phyloP scores from a whole-genome alignment of 1,140 invertebrate species.

The Drosophila orosa region DNA sequence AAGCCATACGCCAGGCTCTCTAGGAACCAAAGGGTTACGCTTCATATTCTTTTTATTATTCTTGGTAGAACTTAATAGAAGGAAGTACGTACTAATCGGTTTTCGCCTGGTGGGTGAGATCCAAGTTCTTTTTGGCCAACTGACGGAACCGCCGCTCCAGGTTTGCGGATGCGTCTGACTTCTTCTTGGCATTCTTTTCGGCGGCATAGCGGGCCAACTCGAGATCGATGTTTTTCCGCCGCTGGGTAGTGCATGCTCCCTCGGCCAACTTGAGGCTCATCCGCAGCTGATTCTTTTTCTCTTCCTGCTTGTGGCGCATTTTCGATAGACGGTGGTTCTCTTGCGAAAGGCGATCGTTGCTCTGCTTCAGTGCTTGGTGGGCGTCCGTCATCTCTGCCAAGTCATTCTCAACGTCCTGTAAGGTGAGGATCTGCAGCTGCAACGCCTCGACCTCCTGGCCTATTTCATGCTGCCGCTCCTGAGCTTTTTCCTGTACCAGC shows the following conservation, averaged over 20 bases:
- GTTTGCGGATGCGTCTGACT: constrained; percentile 1
- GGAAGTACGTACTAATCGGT: constrained; percentile 21
- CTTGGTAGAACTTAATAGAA: too few species aligned
- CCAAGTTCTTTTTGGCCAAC: constrained; percentile 46
- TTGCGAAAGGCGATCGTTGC: constrained; percentile 4
- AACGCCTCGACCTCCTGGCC: constrained; percentile 29
- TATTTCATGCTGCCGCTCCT: constrained; percentile 68
- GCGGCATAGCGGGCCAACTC: not conserved
- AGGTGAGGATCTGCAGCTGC: not conserved
- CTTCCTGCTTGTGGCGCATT: not conserved
- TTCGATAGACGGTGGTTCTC: constrained; percentile 25
- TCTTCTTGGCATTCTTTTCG: constrained; percentile 37
- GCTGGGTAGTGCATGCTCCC: not conserved
- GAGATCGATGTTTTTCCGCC: not conserved
- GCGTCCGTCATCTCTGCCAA: not conserved
- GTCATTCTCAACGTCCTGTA: not conserved
- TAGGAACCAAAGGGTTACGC: too few species aligned
- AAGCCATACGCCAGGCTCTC: too few species aligned
- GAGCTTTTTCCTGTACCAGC: constrained; percentile 87
- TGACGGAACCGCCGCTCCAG: constrained; percentile 46
- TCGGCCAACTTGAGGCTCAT: not conserved
- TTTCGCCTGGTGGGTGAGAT: constrained; percentile 14
- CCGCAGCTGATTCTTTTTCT: constrained; percentile 7
- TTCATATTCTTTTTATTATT: too few species aligned
- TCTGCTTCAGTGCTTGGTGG: constrained; percentile 7